Evolutionary conservation across 2,888 invertebrate genomes (phyloP).

Genomic region (Tetropium fuscum): DNA sequence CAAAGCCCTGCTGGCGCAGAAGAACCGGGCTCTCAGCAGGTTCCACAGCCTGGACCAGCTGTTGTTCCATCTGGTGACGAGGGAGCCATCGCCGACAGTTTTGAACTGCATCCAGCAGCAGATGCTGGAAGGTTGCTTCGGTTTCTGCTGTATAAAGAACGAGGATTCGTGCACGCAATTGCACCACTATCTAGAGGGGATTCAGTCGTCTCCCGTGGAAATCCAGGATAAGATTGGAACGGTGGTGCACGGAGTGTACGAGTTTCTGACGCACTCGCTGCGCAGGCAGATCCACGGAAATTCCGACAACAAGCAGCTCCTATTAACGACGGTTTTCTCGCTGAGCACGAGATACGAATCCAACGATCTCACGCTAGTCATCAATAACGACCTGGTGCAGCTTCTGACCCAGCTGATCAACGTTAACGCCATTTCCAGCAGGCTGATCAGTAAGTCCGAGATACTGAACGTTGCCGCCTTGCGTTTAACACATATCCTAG

Average conservation of each 20-base stretch:
- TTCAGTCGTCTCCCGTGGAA: slow-evolving; percentile 67
- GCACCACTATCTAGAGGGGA: slow-evolving; percentile 71
- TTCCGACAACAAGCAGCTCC: slow-evolving; percentile 62
- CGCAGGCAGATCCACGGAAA: slow-evolving; percentile 52
- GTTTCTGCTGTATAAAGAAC: slow-evolving; percentile 62
- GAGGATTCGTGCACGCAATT: slow-evolving; percentile 64
- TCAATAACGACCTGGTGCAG: slow-evolving; percentile 69
- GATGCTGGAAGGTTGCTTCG: slow-evolving; percentile 69
- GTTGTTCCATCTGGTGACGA: slow-evolving; percentile 56
- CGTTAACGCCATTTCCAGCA: slow-evolving; percentile 32
- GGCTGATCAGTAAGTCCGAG: slow-evolving; percentile 53
- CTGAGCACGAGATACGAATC: slow-evolving; percentile 70
- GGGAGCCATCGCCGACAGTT: slow-evolving; percentile 56
- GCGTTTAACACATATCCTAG: slow-evolving; percentile 69
- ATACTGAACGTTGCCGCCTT: slow-evolving; percentile 67
- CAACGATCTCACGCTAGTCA: slow-evolving; percentile 69
- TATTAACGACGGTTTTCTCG: slow-evolving; percentile 69
- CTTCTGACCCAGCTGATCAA: slow-evolving; percentile 62
- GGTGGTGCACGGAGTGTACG: slow-evolving; percentile 69
- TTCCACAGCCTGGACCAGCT: slow-evolving; percentile 59
- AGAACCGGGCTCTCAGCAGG: slow-evolving; percentile 54
- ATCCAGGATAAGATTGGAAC: slow-evolving; percentile 68
- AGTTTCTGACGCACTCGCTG: slow-evolving; percentile 66
- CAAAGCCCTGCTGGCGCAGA: slow-evolving; percentile 59
- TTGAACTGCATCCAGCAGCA: slow-evolving; percentile 67